Base-by-base conservation (phyloP, 2,797 vertebrate species). In the Euphonia xanthogaster region DNA sequence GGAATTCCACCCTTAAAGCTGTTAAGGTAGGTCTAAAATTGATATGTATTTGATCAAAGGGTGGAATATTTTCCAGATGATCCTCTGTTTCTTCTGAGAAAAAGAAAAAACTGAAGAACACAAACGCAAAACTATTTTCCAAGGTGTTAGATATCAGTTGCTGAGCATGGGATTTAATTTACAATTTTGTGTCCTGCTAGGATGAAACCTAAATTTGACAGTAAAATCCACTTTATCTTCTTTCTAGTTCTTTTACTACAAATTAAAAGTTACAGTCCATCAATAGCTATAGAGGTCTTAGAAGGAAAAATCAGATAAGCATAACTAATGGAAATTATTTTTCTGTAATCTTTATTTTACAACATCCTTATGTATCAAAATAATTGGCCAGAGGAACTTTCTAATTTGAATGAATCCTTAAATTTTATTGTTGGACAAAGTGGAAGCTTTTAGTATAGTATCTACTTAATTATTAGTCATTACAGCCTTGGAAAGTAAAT, bases 61-160 rank as follows among this genome's bases (percentile, higher is more conserved):
- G 33, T 63, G 6, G 76, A 94, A 96, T 97, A 90, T 93, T 93
- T 97, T 96, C 96, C 95, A 96, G 91, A 95, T 96, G 95, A 96
- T 81, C 7, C 39, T 86, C 58, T 70, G 14, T 67, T 93, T 90
- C 86, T 96, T 81, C 86, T 70, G 53, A 76, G 48, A 67, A 72
- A 84, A 81, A 84, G 24, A 48, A 88, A 84, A 88, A 50, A 1
- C 0, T 0, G 12, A 54, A 30, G 12, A 62, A 66, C n/a, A 63
- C 14, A 84, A 88, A 16, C 8, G 8, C 30, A 24, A 54, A 65
- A 88, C 65, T 80, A 0, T 35, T 78, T 95, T 90, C 39, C 51
- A 81, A 94, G 51, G 70, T 81, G 73, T 86, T 90, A 88, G 80
- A 50, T 71, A 80, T 83, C 62, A 81, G 44, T 63, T 94, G 35